These are phyloP conservation scores for Lutjanus argentimaculatus DNA, from an alignment of 2,797 vertebrate genomes.

Conservation along the genomic window DNA sequence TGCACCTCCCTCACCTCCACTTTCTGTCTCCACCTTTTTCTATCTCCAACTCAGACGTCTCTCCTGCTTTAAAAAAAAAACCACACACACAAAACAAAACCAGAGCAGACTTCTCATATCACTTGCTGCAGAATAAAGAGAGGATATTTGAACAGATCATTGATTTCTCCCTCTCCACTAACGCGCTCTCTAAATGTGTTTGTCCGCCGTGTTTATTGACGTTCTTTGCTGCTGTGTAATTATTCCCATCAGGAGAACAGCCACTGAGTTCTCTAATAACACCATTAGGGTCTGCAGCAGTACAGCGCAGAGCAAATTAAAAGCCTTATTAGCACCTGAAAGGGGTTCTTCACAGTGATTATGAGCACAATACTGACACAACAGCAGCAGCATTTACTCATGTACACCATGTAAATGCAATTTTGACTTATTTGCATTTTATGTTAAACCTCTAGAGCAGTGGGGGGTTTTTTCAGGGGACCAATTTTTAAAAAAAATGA, in stretches of 20 bases:
- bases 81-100: too few relatives aligned
- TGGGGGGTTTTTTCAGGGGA: too few relatives aligned
- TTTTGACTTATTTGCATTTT: too few relatives aligned
- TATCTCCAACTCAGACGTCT: too few relatives aligned
- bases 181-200: conserved; percentile 30
- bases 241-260: conserved; percentile 57
- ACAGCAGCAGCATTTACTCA: background rate
- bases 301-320: conserved; percentile 44
- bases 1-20: conserved; percentile 8
- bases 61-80: background rate
- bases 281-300: conserved; percentile 43
- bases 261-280: conserved; percentile 43
- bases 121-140: conserved; percentile 6
- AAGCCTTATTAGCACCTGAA: conserved; percentile 47
- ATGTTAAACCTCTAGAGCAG: too few relatives aligned
- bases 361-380: conserved; percentile 5
- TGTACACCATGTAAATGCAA: too few relatives aligned
- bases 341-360: conserved; percentile 24
- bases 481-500: too few relatives aligned
- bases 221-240: conserved; percentile 46
- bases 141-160: conserved; percentile 41
- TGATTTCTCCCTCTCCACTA: conserved; percentile 29
- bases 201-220: conserved; percentile 45
- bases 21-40: background rate
- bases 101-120: conserved; percentile 1